Percentiles rank a stretch among this genome's conserved stretches.
Conservation (phyloP, 2,113 vertebrate genomes). For the Apus apus region DNA sequence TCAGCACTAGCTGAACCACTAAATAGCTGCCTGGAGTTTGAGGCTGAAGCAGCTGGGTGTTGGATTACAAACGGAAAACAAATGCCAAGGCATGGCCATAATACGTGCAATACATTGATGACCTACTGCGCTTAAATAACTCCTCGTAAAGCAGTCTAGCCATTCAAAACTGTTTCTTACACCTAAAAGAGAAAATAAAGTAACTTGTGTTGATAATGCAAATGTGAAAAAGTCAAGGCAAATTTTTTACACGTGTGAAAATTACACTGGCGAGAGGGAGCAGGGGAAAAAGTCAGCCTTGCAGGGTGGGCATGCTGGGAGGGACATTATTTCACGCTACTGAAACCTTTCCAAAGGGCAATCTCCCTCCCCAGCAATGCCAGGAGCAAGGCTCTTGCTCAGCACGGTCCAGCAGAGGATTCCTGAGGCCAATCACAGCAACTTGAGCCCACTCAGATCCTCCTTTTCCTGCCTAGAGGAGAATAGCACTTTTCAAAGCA, state of each 20-base stretch:
- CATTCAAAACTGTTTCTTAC: not conserved
- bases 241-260: not conserved
- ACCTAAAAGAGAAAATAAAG: not conserved
- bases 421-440: not conserved
- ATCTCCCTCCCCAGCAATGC: not conserved
- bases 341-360: not conserved
- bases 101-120: constrained; percentile 40
- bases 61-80: constrained; percentile 63
- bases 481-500: not conserved
- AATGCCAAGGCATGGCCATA: constrained; percentile 61
- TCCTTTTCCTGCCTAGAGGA: not conserved
- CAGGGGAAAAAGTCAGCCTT: not conserved
- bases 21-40: constrained; percentile 53
- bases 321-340: constrained; percentile 6
- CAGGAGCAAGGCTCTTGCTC: not conserved
- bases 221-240: not conserved
- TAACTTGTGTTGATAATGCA: rapidly evolving
- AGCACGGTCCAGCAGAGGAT: not conserved
- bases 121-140: constrained; percentile 44
- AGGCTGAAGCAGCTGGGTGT: constrained; percentile 63
- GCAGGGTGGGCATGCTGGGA: not conserved
- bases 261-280: rapidly evolving
- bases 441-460: not conserved
- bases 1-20: constrained; percentile 42
- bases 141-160: not conserved